Evolutionary conservation across 1,140 invertebrate species (phyloP), one percentile per base, ranked within the genome.

Genomic region (Trichonephila clavipes): DNA sequence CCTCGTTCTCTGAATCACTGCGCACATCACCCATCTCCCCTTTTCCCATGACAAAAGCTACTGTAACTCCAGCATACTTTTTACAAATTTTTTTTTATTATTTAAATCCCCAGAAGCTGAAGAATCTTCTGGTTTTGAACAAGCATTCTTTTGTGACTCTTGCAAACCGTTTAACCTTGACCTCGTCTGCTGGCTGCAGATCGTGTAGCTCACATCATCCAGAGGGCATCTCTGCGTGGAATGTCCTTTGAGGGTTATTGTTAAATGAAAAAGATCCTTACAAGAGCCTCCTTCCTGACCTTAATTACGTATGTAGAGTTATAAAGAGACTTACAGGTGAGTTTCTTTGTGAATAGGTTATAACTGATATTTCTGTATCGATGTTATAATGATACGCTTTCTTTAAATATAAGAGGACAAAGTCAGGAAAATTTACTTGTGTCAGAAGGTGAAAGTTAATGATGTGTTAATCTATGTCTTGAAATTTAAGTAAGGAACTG

Each of bases 171-270:
- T 77, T 77, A 77, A 34, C 69, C 69, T 77, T 77, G 69, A 77
- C 69, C 69, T 40, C 69, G 24, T 16, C 69, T 51, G 24, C 0
- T 28, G 69, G 69, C 34, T 77, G 69, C 69, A 77, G 34, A 34
- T 77, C 69, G 69, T 77, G 69, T 34, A 77, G 16, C 24, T 69
- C 34, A 28, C 28, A 18, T 77, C 16, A 40, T 40, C 16, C 51
- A 18, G 61, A 28, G 69, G 28, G 14, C 28, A 77, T 40, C 69
- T 77, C 69, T 77, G 34, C 34, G 69, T 28, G 69, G 69, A 77
- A 77, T 77, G 69, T 77, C 69, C 28, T 34, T 40, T 77, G 14
- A 24, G 28, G 69, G 69, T 16, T 77, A 77, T 77, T 77, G 69
- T 77, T 77, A 77, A 77, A 34, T 77, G 28, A 77, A 77, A 77